Evolutionary conservation across 2,888 invertebrate species (phyloP).

Genomic region (Tricholauxania praeusta): DNA sequence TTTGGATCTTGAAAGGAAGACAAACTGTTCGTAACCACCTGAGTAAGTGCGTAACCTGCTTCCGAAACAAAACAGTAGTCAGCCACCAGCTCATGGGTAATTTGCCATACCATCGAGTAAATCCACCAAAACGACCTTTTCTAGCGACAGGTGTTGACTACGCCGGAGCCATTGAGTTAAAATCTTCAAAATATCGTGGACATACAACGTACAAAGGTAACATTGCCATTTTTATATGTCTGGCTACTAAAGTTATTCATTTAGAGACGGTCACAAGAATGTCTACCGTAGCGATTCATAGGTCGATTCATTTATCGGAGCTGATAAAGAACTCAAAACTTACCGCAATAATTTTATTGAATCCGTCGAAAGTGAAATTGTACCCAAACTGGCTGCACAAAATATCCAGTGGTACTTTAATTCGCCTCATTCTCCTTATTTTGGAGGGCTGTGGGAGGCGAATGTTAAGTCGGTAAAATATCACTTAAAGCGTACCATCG

Average conservation of each 20-base stretch:
- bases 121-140: conserved; percentile 34
- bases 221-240: neutral
- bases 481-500: conserved; percentile 28
- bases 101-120: conserved; percentile 32
- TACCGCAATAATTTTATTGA: conserved; percentile 1
- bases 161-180: conserved; percentile 36
- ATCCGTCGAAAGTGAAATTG: neutral
- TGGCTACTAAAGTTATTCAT: conserved; percentile 5
- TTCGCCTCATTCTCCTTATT: conserved; percentile 24
- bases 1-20: conserved; percentile 13
- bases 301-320: neutral
- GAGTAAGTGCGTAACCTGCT: conserved; percentile 34
- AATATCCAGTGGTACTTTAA: conserved; percentile 21
- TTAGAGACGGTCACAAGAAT: conserved; percentile 11
- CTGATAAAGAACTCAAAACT: conserved; percentile 1
- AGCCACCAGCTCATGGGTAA: conserved; percentile 40
- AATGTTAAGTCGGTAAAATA: conserved; percentile 27
- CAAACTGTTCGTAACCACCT: neutral
- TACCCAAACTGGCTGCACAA: neutral
- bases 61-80: conserved; percentile 31
- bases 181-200: conserved; percentile 32
- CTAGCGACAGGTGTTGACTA: conserved; percentile 39
- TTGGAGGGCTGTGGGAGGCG: conserved; percentile 18
- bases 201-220: conserved; percentile 35
- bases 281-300: neutral